phyloP scores from a whole-genome alignment of 1,140 invertebrate species.

The Lasioglossum albipes region DNA sequence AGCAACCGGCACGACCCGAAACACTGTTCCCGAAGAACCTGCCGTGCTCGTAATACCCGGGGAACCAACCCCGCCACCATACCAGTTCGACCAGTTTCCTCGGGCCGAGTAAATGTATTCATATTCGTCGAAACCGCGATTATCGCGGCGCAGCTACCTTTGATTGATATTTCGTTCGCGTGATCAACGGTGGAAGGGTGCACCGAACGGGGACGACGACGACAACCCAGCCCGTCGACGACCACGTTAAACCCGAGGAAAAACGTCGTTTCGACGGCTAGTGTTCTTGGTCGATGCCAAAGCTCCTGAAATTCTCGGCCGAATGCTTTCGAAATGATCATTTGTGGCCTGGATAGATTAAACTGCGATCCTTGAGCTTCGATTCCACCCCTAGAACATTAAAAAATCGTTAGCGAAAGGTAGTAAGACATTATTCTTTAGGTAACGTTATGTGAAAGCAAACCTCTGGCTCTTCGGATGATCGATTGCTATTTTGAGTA shows the following conservation, averaged over 20 bases:
- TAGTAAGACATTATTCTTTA: too few relatives aligned
- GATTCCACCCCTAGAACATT: too few relatives aligned
- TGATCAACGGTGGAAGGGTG: slow-evolving; percentile 53
- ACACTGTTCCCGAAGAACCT: background rate
- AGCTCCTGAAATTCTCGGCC: background rate
- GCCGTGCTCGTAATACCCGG: background rate
- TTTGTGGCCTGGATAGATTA: background rate
- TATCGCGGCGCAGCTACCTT: slow-evolving; percentile 43
- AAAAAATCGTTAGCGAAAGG: too few relatives aligned
- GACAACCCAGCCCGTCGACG: slow-evolving; percentile 29
- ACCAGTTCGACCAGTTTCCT: background rate
- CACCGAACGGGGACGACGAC: slow-evolving; percentile 22
- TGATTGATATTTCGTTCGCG: slow-evolving; percentile 66
- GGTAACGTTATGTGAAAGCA: too few relatives aligned
- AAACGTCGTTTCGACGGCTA: slow-evolving; percentile 35
- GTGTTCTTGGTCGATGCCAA: slow-evolving; percentile 23
- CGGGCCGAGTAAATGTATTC: slow-evolving; percentile 56
- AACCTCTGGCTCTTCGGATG: too few relatives aligned
- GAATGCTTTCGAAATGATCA: too few relatives aligned
- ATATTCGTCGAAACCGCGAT: slow-evolving; percentile 57
- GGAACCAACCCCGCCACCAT: too few relatives aligned
- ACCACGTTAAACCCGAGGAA: slow-evolving; percentile 6
- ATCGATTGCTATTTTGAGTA: too few relatives aligned
- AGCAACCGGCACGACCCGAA: background rate
- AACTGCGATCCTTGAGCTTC: too few relatives aligned